Percentiles rank a stretch among this genome's conserved stretches.
These are phyloP conservation scores for Corythaeola cristata DNA, from an alignment of 2,113 vertebrate genomes.

Conservation along the genomic window DNA sequence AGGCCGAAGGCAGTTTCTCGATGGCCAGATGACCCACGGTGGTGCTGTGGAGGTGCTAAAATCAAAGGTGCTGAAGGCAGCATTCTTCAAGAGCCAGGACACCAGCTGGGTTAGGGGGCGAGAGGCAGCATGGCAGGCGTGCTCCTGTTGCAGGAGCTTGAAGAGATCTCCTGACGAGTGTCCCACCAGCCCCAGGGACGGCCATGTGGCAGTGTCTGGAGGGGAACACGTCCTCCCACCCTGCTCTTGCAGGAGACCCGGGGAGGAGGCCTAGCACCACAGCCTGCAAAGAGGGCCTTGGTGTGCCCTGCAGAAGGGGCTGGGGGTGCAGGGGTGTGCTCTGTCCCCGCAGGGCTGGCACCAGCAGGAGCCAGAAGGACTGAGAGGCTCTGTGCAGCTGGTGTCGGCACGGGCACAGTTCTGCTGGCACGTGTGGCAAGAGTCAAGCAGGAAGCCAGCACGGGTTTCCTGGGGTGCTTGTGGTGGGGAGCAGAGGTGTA, in stretches of 20 bases:
- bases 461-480: background rate
- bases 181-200: background rate
- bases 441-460: background rate
- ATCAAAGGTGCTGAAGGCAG: background rate
- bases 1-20: background rate
- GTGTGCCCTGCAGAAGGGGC: background rate
- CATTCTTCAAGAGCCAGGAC: background rate
- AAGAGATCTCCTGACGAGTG: background rate
- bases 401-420: background rate
- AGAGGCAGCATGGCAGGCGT: background rate
- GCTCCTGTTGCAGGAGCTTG: background rate
- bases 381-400: fast-evolving
- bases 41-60: background rate
- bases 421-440: background rate
- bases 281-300: background rate
- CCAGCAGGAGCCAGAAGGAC: background rate
- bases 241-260: background rate
- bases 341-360: background rate
- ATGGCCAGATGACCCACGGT: background rate
- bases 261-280: fast-evolving
- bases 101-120: background rate
- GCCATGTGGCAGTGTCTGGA: background rate
- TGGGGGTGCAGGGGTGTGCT: too few relatives aligned
- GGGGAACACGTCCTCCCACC: background rate
- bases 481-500: background rate